Evolutionary conservation across 2,113 vertebrate genomes (phyloP).

Genomic region (Geococcyx californianus): DNA sequence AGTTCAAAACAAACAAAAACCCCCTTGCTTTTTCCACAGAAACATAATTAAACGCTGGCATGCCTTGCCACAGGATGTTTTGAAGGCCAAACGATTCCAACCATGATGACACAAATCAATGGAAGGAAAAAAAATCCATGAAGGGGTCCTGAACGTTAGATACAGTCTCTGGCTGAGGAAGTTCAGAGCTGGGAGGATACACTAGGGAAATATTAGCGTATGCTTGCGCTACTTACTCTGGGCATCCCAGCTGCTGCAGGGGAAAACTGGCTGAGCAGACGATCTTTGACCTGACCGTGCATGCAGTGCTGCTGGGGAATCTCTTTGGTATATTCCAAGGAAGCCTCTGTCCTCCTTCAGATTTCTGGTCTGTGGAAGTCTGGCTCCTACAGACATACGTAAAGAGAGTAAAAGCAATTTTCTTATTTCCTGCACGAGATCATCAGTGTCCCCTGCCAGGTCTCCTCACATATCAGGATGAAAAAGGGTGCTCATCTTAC

Average conservation of each 20-base stretch:
- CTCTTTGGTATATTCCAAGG: neutral
- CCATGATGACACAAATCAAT: conserved; percentile 20
- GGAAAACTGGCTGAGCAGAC: neutral
- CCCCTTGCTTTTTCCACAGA: neutral
- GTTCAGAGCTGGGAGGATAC: conserved; percentile 55
- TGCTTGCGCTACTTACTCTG: neutral
- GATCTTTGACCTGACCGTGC: neutral
- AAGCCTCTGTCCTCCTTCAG: neutral
- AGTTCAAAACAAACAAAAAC: neutral
- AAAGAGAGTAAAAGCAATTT: neutral
- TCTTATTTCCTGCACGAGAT: neutral
- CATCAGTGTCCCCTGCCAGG: neutral
- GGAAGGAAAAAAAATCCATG: neutral
- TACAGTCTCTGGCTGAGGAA: conserved; percentile 27
- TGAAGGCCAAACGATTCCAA: conserved; percentile 18
- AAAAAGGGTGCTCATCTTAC: neutral
- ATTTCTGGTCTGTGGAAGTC: neutral
- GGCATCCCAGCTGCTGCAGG: neutral
- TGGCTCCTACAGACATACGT: neutral
- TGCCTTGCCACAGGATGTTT: conserved; percentile 50
- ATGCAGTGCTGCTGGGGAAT: neutral
- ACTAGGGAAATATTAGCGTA: conserved; percentile 7
- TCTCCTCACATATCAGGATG: neutral
- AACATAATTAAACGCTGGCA: neutral
- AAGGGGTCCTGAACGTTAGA: neutral